Base-by-base conservation (phyloP, 2,888 invertebrate genomes). In the Gymnosoma rotundatum region DNA sequence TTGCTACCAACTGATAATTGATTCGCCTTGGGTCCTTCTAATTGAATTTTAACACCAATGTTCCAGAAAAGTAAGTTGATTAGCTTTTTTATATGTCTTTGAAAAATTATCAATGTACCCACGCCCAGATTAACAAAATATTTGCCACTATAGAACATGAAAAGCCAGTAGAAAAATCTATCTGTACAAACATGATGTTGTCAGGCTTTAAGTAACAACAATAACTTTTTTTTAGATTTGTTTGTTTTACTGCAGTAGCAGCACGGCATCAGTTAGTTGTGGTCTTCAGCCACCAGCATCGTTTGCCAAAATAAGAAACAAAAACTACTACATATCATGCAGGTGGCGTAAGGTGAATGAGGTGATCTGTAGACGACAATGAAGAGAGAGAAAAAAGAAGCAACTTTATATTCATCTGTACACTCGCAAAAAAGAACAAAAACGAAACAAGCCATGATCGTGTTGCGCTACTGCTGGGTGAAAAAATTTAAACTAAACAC, bases 271-370 rank as follows among this genome's bases (percentile, higher is more conserved):
- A 64, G 32, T 36, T 32, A 16, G 12, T 61, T 80, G 52, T 63
- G 42, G 69, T 60, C 58, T 69, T 61, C 64, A 75, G 74, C 84
- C 80, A 81, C 84, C 84, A 84, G 81, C 81, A 84, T 81, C 63
- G 81, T 69, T 66, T 69, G 52, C 67, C 60, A 76, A 45, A 76
- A 66, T 48, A 42, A 42, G 12, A 12, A 42, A 42, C 10, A 50
- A 76, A 60, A 45, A 50, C 50, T 25, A 38, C 58, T 70, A 67
- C 73, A 70, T 78, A 84, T 81, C 76, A 84, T 84, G 84, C 84
- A 84, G 84, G 84, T 84, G 84, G 84, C 74, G 81, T 78, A 81
- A 84, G 84, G 84, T 84, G 84, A 84, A 48, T 58, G 52, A 84
- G 84, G 84, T 84, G 84, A 84, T 84, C 73, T 70, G n/a, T 72